These are phyloP conservation scores for Coelinius sp. DNA, from an alignment of 2,888 invertebrate species.

Conservation along the genomic window DNA sequence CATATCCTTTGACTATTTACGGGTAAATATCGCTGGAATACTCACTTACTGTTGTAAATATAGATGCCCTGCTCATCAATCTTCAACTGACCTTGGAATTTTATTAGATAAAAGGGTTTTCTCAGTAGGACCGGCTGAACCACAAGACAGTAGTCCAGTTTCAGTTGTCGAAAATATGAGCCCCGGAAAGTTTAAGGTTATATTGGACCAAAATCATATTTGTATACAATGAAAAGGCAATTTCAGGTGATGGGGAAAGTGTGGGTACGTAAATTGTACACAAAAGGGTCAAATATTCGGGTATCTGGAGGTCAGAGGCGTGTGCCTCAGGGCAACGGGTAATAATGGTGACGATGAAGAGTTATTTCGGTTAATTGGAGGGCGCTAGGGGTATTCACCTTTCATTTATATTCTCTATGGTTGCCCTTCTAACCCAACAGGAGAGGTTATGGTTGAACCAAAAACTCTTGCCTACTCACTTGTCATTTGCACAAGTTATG, in stretches of 20 bases:
- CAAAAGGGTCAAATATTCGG: slow-evolving; percentile 23
- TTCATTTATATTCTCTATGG: not conserved
- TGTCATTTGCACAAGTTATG: slow-evolving; percentile 8
- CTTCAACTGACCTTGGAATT: not conserved
- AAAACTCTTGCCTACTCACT: slow-evolving; percentile 10
- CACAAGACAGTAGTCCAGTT: slow-evolving; percentile 52
- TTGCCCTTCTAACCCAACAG: not conserved
- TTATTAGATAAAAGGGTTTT: slow-evolving; percentile 21
- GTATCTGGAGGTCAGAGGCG: slow-evolving; percentile 40
- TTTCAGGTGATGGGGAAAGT: not conserved
- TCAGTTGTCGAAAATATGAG: slow-evolving; percentile 34
- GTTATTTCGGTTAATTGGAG: slow-evolving; percentile 57
- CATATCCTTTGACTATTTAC: no score
- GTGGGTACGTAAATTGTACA: slow-evolving; percentile 26
- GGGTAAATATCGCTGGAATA: not conserved
- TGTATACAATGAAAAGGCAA: not conserved
- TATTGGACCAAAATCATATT: slow-evolving; percentile 19
- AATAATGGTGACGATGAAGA: slow-evolving; percentile 62
- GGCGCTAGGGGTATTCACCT: slow-evolving; percentile 37
- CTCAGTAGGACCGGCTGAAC: slow-evolving; percentile 11
- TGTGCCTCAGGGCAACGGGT: slow-evolving; percentile 46
- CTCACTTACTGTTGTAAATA: not conserved
- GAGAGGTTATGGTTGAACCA: not conserved
- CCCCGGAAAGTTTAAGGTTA: slow-evolving; percentile 29
- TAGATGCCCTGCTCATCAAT: not conserved